Evolutionary conservation across 2,113 vertebrate species (phyloP).

Genomic region (Dipodomys stephensi): DNA sequence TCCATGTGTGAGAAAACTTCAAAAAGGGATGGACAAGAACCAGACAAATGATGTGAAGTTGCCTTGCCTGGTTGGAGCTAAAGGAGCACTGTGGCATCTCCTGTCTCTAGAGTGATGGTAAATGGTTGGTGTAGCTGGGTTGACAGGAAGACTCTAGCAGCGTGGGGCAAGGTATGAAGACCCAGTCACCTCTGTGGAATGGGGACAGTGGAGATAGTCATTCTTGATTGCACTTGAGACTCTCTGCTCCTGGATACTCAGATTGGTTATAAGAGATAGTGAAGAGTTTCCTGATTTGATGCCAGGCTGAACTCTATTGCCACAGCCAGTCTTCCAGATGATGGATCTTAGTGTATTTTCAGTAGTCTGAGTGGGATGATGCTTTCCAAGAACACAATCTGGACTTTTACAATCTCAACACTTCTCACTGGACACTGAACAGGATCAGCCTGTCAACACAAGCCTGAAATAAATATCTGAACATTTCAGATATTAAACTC

Average conservation of each 20-base stretch:
- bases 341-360: neutral
- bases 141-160: neutral
- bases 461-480: conserved; percentile 15
- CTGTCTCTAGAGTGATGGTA: neutral
- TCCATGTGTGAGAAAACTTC: neutral
- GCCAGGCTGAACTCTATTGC: neutral
- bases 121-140: neutral
- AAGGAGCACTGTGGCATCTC: neutral
- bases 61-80: neutral
- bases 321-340: neutral
- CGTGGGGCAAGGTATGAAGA: neutral
- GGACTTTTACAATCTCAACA: neutral
- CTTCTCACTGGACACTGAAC: neutral
- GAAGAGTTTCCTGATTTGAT: neutral
- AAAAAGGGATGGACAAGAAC: neutral
- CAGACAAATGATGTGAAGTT: neutral
- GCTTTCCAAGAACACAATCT: neutral
- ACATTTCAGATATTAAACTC: conserved; percentile 21
- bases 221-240: neutral
- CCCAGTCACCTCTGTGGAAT: neutral
- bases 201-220: neutral
- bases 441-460: neutral
- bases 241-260: neutral
- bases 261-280: neutral
- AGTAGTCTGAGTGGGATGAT: neutral